Percentiles rank a stretch among this genome's conserved stretches.
These are phyloP conservation scores for Athalia rosae DNA, from an alignment of 2,888 invertebrate species.

Conservation along the genomic window DNA sequence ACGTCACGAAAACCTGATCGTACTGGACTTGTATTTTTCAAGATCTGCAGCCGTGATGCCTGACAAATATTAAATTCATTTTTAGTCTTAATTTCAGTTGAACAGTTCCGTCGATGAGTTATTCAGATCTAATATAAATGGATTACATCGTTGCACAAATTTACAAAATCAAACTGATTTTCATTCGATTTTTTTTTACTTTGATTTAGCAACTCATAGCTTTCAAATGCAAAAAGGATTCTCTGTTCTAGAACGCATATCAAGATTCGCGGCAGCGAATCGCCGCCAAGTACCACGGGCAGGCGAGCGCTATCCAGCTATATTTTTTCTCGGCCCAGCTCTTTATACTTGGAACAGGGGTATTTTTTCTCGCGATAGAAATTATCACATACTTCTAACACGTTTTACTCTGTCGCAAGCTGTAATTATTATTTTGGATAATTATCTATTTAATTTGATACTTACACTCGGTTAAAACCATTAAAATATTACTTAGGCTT, in stretches of 20 bases:
- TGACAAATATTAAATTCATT: neutral
- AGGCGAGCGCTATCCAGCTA: neutral
- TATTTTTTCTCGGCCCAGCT: neutral
- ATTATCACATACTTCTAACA: neutral
- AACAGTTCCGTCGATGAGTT: neutral
- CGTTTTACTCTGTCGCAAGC: neutral
- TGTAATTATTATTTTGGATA: neutral
- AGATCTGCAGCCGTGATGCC: neutral
- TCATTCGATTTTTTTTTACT: neutral
- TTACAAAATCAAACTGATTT: neutral
- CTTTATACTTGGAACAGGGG: too few relatives aligned
- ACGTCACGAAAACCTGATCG: neutral
- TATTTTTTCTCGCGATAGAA: too few relatives aligned
- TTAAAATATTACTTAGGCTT: slow-evolving; percentile 62
- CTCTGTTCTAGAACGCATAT: neutral
- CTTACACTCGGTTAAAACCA: slow-evolving; percentile 47
- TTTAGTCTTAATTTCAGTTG: slow-evolving; percentile 21
- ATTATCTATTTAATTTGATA: neutral
- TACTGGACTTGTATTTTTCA: neutral
- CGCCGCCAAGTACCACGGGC: too few relatives aligned
- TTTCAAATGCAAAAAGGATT: slow-evolving; percentile 21
- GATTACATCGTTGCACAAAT: neutral
- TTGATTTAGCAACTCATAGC: neutral
- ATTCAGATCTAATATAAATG: neutral
- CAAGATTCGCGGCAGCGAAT: too few relatives aligned